These are phyloP conservation scores for Octodon degus DNA, from an alignment of 2,113 vertebrate species.

Conservation along the genomic window DNA sequence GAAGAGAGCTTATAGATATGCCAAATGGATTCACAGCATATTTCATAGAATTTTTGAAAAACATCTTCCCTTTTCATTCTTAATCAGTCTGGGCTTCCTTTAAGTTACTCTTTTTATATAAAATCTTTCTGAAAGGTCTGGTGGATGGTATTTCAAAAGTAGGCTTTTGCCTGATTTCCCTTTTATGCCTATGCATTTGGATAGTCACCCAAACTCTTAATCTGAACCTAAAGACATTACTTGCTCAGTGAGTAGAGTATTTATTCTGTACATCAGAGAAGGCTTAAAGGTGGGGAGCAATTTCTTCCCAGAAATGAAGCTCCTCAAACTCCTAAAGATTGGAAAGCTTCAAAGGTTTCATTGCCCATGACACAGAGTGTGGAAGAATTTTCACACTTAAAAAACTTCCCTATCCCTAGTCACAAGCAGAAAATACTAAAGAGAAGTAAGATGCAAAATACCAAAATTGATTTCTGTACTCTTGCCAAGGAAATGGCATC, in stretches of 20 bases:
- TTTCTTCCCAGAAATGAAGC: fast-evolving
- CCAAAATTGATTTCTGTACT: not conserved
- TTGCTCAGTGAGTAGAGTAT: not conserved
- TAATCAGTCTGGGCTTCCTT: not conserved
- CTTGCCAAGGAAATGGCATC: not conserved
- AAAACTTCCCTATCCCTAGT: too few species aligned
- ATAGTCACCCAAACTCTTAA: not conserved
- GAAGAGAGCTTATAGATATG: constrained; percentile 4
- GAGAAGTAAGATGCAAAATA: not conserved
- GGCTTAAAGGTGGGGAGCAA: not conserved
- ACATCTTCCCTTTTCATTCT: not conserved
- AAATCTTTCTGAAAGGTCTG: not conserved
- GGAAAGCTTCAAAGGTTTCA: not conserved
- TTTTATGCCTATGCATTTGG: not conserved
- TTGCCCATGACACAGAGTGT: fast-evolving
- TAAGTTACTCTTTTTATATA: not conserved
- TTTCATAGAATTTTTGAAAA: constrained; percentile 54
- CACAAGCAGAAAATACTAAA: not conserved
- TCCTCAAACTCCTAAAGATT: not conserved
- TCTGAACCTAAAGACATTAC: not conserved
- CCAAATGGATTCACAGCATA: not conserved
- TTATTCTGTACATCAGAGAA: not conserved
- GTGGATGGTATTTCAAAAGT: not conserved
- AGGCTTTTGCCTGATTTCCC: not conserved
- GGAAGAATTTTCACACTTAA: not conserved